A percentile compares a stretch with the other conserved stretches of the same genome.
These are phyloP conservation scores for Drosophila greeni DNA, from an alignment of 2,888 invertebrate genomes.

Conservation along the genomic window DNA sequence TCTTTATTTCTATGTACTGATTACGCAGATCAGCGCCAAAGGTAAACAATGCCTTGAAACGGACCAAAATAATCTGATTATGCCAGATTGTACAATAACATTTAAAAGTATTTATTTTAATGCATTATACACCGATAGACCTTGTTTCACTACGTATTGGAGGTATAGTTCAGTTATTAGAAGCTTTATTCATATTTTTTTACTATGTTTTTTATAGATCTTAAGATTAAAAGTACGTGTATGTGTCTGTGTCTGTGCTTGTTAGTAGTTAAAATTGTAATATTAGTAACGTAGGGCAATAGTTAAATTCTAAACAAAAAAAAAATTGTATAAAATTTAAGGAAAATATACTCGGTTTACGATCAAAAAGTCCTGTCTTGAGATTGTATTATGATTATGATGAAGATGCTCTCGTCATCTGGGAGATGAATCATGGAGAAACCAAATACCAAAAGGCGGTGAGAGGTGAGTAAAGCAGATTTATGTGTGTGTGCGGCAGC, in stretches of 20 bases:
- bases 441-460: conserved; percentile 40
- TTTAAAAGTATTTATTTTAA: not conserved
- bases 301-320: conserved; percentile 43
- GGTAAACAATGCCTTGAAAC: conserved; percentile 6
- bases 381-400: conserved; percentile 2
- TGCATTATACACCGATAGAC: conserved; percentile 2
- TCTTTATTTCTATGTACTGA: conserved; percentile 3
- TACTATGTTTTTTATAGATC: conserved; percentile 24
- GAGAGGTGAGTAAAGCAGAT: conserved; percentile 23
- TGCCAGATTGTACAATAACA: conserved; percentile 15
- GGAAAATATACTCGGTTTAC: conserved; percentile 35
- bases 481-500: conserved; percentile 51
- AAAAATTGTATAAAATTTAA: conserved; percentile 8
- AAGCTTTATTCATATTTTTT: conserved; percentile 11
- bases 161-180: conserved; percentile 2
- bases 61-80: conserved; percentile 14
- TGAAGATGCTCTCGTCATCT: conserved; percentile 47
- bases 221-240: conserved; percentile 27
- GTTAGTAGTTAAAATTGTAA: conserved; percentile 57
- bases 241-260: conserved; percentile 47
- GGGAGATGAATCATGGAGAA: conserved; percentile 62
- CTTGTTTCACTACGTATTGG: not conserved
- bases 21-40: not conserved
- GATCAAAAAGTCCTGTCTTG: conserved; percentile 30
- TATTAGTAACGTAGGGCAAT: conserved; percentile 36